Percentiles rank a stretch among this genome's conserved stretches.
These are phyloP conservation scores for Criorhina ranunculi DNA, from an alignment of 2,888 invertebrate species.

Conservation along the genomic window DNA sequence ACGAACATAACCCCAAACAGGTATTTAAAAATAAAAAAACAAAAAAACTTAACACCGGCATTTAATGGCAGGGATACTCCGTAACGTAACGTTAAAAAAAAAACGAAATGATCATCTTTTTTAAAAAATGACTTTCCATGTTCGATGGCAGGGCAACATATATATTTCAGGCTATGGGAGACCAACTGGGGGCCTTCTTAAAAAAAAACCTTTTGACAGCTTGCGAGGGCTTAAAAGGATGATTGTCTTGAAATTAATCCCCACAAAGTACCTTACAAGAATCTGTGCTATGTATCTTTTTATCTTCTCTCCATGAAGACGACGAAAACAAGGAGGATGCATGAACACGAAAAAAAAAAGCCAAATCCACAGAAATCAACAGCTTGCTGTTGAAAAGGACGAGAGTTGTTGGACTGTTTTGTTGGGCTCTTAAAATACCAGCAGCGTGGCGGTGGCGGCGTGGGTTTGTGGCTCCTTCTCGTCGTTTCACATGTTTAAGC, in stretches of 20 bases:
- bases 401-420: slow-evolving; percentile 47
- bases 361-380: slow-evolving; percentile 56
- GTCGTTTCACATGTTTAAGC: slow-evolving; percentile 49
- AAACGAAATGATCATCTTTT: slow-evolving; percentile 68
- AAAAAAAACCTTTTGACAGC: slow-evolving; percentile 69
- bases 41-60: slow-evolving; percentile 72
- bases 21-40: too few relatives aligned
- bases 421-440: slow-evolving; percentile 58
- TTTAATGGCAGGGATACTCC: slow-evolving; percentile 58
- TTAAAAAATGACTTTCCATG: slow-evolving; percentile 76
- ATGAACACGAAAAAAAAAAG: slow-evolving; percentile 2
- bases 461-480: slow-evolving; percentile 62
- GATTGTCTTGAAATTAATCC: slow-evolving; percentile 76
- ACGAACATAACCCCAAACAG: slow-evolving; percentile 54
- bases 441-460: slow-evolving; percentile 18
- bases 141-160: slow-evolving; percentile 73
- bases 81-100: slow-evolving; percentile 5
- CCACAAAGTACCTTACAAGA: slow-evolving; percentile 76
- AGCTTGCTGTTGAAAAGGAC: slow-evolving; percentile 69
- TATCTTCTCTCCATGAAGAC: slow-evolving; percentile 42
- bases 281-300: slow-evolving; percentile 75
- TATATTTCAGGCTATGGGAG: slow-evolving; percentile 58
- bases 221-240: slow-evolving; percentile 70
- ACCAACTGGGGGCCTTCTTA: slow-evolving; percentile 51
- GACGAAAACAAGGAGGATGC: slow-evolving; percentile 16